These are phyloP conservation scores for Solea solea DNA, from an alignment of 2,113 vertebrate genomes.

Conservation along the genomic window DNA sequence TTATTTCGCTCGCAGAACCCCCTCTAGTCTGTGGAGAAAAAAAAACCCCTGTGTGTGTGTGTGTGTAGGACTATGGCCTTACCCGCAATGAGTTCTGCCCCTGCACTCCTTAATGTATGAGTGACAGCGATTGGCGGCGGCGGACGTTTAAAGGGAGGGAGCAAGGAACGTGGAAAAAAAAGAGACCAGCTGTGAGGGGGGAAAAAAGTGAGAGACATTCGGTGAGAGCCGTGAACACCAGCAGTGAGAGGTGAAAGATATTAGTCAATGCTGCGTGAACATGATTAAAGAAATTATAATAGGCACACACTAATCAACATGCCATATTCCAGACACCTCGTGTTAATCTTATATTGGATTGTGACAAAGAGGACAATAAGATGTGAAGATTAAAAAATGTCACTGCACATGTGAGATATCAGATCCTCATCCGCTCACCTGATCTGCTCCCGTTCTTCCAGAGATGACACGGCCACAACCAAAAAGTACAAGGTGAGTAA, in stretches of 20 bases:
- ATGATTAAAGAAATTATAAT: conserved; percentile 3
- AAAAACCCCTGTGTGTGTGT: conserved; percentile 27
- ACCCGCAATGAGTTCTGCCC: conserved; percentile 48
- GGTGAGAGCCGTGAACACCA: neutral
- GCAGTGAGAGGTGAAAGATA: conserved; percentile 15
- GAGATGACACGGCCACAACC: too few species aligned
- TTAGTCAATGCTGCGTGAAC: conserved; percentile 10
- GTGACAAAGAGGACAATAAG: conserved; percentile 8
- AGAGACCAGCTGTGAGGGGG: neutral
- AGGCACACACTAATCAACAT: conserved; percentile 16
- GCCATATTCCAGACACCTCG: conserved; percentile 1
- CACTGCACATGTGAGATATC: too few species aligned
- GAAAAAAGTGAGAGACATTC: neutral
- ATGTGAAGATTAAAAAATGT: conserved; percentile 9
- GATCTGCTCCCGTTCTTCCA: too few species aligned
- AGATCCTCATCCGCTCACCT: too few species aligned
- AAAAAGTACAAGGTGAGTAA: too few species aligned
- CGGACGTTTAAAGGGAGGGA: conserved; percentile 21
- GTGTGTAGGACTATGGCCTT: conserved; percentile 49
- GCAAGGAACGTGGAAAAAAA: neutral
- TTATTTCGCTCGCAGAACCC: conserved; percentile 77
- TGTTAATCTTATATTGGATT: neutral
- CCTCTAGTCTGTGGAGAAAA: conserved; percentile 64
- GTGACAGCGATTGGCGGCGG: conserved; percentile 44
- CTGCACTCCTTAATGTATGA: conserved; percentile 65